Base-by-base conservation (phyloP, 1,140 invertebrate genomes). In the Eueides isabella region DNA sequence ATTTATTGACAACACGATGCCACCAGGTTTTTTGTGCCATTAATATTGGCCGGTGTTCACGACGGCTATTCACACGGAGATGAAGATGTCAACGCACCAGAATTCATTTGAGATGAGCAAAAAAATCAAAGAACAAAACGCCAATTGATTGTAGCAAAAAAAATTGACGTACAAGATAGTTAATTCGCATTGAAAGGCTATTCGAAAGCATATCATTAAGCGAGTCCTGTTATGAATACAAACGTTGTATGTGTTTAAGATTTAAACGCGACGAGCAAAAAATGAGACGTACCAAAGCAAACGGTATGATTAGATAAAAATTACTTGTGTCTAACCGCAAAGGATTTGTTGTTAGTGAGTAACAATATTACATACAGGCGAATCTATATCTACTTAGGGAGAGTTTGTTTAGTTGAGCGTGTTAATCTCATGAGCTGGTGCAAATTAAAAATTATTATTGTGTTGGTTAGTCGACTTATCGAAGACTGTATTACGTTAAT, bases 161-260 rank as follows among this genome's bases (percentile, higher is more conserved):
- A 75, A 69, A 81, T 77, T 80, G 79, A 88, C 81, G 85, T 80
- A 81, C 80, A 78, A 83, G 85, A 85, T 82, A 73, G 72, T 80
- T 79, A 83, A 82, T 82, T 80, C 79, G 80, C 67, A 81, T 86
- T 82, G 80, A 87, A 82, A 86, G 77, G 72, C 81, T 71, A 76
- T 83, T 82, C 83, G 82, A 90, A 88, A 90, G 86, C 84, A 84
- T 86, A 87, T 85, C 76, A 86, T 88, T 87, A 88, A 85, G 86
- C 84, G 80, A 85, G 86, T 61, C 83, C 82, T 74, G 77, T 78
- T 85, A 74, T 78, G 73, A 74, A 78, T 74, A 80, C 74, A 80
- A 78, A 80, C 76, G 75, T 76, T 84, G 74, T 86, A 79, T 83
- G 80, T 85, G 82, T 85, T 86, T 83, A 69, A 55, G 48, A 67